Evolutionary conservation across 2,113 vertebrate genomes (phyloP).

Genomic region (Ursus arctos): DNA sequence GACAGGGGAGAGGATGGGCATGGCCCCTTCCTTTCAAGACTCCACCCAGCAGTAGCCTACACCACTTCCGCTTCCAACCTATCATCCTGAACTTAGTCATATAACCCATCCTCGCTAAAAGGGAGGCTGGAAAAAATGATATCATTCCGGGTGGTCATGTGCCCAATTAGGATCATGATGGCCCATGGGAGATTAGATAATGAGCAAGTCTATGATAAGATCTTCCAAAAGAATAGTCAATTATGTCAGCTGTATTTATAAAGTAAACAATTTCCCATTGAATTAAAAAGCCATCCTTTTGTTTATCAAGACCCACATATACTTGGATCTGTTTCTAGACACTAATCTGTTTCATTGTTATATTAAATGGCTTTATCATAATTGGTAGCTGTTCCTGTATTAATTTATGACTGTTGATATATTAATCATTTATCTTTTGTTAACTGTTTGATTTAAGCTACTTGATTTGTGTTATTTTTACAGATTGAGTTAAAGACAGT

Average conservation of each 20-base stretch:
- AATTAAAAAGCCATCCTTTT: conserved; percentile 2
- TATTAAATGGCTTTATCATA: neutral
- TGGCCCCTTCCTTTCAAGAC: neutral
- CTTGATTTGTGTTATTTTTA: conserved; percentile 32
- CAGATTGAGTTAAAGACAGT: neutral
- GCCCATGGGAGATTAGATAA: neutral
- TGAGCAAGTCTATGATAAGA: neutral
- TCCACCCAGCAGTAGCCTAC: neutral
- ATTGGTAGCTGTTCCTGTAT: neutral
- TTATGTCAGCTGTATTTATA: neutral
- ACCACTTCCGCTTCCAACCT: neutral
- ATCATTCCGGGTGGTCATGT: neutral
- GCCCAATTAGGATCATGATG: neutral
- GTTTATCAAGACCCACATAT: neutral
- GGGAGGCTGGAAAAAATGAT: neutral
- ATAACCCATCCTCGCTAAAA: neutral
- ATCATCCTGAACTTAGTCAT: neutral
- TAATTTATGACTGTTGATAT: conserved; percentile 1
- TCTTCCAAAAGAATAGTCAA: neutral
- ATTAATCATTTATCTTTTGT: conserved; percentile 39
- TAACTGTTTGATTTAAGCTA: neutral
- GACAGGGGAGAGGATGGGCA: neutral
- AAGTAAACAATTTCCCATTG: conserved; percentile 18
- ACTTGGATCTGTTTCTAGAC: neutral
- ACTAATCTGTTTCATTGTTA: neutral